These are phyloP conservation scores for Tenthredo scrophulariae DNA, from an alignment of 2,888 invertebrate genomes.

Conservation along the genomic window DNA sequence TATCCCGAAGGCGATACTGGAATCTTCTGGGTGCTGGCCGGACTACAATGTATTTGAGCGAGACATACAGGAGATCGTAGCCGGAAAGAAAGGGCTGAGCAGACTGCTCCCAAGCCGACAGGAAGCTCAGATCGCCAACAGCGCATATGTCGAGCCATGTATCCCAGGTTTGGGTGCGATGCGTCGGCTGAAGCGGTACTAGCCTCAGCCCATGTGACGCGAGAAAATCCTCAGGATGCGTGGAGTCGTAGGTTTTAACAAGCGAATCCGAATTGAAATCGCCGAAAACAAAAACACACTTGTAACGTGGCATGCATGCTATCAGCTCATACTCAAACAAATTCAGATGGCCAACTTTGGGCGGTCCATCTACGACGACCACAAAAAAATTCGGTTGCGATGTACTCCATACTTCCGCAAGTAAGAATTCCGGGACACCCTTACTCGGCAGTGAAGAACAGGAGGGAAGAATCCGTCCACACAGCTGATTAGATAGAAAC, in stretches of 20 bases:
- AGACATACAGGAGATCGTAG: not conserved
- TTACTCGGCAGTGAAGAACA: not conserved
- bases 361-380: not conserved
- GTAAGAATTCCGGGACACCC: not conserved
- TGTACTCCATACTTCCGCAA: not conserved
- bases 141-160: slow-evolving; percentile 39
- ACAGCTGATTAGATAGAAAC: not conserved
- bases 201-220: not conserved
- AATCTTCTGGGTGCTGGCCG: not conserved
- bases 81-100: slow-evolving; percentile 32
- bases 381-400: not conserved
- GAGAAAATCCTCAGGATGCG: slow-evolving; percentile 4
- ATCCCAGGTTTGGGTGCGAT: slow-evolving; percentile 3
- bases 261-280: not conserved
- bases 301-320: not conserved
- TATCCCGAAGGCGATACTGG: not conserved
- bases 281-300: not conserved
- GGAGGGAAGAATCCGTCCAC: not conserved
- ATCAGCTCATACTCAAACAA: not conserved
- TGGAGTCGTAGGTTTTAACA: not conserved
- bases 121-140: not conserved
- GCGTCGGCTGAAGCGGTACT: slow-evolving; percentile 9
- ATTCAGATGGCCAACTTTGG: not conserved
- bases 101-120: slow-evolving; percentile 31
- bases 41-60: not conserved